A percentile compares a stretch with the other conserved stretches of the same genome.
These are phyloP conservation scores for Xiphophorus couchianus DNA, from an alignment of 2,113 vertebrate genomes.

Conservation along the genomic window DNA sequence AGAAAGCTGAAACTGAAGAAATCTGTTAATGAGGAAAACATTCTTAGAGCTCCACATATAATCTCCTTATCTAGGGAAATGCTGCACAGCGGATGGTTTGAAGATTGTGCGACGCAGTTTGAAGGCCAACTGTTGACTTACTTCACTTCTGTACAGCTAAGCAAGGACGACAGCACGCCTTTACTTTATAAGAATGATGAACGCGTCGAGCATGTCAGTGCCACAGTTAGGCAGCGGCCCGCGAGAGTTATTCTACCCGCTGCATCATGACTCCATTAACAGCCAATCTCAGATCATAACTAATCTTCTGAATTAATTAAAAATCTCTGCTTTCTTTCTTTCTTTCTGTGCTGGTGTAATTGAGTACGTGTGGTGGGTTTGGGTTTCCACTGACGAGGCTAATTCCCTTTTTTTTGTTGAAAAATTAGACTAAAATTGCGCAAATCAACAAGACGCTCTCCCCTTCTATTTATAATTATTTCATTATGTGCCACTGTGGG, in stretches of 20 bases:
- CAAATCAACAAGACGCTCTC: constrained; percentile 58
- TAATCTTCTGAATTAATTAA: constrained; percentile 68
- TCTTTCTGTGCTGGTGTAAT: constrained; percentile 26
- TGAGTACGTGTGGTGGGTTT: constrained; percentile 15
- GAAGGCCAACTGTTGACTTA: background rate
- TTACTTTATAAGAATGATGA: constrained; percentile 5
- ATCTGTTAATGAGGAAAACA: background rate
- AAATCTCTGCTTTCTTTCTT: background rate
- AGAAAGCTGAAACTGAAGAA: background rate
- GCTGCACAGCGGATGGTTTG: background rate
- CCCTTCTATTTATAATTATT: constrained; percentile 63
- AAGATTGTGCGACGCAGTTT: background rate
- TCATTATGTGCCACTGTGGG: constrained; percentile 56
- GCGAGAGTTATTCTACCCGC: constrained; percentile 16
- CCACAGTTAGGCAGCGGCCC: background rate
- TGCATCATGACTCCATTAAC: constrained; percentile 57
- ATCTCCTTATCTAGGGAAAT: too few species aligned
- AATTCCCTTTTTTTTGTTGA: constrained; percentile 37
- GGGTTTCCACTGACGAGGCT: constrained; percentile 47
- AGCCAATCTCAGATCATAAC: constrained; percentile 64
- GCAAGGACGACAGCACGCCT: background rate
- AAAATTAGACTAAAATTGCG: constrained; percentile 50
- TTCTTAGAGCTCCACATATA: too few species aligned
- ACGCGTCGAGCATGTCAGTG: background rate
- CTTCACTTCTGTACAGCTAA: background rate